Evolutionary conservation across 2,113 vertebrate genomes (phyloP).

Genomic region (Henicopernis longicauda): DNA sequence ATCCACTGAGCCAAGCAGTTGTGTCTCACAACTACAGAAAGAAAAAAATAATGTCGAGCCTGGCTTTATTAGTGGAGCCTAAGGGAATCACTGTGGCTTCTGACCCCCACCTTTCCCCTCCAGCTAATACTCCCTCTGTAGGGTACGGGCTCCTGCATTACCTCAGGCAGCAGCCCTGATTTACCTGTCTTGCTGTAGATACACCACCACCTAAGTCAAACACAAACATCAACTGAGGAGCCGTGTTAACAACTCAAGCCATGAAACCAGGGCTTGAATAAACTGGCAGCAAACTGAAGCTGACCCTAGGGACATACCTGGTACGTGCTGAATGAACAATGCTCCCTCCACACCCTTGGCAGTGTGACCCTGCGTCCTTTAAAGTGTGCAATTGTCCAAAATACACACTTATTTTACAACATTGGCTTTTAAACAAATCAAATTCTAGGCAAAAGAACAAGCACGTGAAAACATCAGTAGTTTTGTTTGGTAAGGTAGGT

Average conservation of each 20-base stretch:
- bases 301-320: background rate
- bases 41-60: background rate
- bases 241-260: background rate
- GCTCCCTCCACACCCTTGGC: background rate
- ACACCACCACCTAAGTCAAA: background rate
- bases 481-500: background rate
- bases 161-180: background rate
- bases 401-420: background rate
- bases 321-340: rapidly evolving
- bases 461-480: background rate
- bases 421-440: background rate
- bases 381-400: background rate
- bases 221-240: background rate
- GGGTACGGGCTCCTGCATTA: rapidly evolving
- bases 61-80: background rate
- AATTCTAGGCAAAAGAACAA: background rate
- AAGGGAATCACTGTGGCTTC: background rate
- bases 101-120: background rate
- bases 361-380: background rate
- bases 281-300: background rate
- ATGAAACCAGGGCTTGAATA: background rate
- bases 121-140: background rate
- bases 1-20: background rate
- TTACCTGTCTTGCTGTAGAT: background rate
- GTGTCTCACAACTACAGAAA: background rate